A percentile compares a stretch with the other conserved stretches of the same genome.
These are phyloP conservation scores for Mesitornis unicolor DNA, from an alignment of 2,113 vertebrate species.

Conservation along the genomic window DNA sequence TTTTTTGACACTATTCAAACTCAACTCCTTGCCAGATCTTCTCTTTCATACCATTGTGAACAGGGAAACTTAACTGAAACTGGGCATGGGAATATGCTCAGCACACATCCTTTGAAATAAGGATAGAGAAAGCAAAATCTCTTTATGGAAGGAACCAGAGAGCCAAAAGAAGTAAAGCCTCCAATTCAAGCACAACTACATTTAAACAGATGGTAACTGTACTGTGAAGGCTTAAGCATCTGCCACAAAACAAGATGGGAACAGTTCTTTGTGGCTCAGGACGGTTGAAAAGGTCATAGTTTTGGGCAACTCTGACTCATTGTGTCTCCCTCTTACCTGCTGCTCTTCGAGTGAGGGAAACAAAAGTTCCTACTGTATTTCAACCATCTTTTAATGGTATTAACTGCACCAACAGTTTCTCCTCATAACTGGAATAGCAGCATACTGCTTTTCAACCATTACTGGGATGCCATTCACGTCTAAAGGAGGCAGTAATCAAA, in stretches of 20 bases:
- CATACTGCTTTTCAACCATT: neutral
- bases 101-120: neutral
- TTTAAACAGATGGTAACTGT: neutral
- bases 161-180: neutral
- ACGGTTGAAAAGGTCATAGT: neutral
- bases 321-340: neutral
- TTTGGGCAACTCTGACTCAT: neutral
- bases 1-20: neutral
- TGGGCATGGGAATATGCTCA: neutral
- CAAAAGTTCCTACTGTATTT: neutral
- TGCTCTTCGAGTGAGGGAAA: neutral
- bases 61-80: neutral
- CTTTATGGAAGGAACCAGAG: neutral
- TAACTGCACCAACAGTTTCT: neutral
- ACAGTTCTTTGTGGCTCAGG: neutral
- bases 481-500: neutral
- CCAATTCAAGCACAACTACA: neutral
- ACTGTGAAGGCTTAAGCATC: neutral
- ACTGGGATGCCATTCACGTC: neutral
- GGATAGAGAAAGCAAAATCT: neutral
- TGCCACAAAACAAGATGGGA: neutral
- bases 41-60: neutral
- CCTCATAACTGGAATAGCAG: neutral
- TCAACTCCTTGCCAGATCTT: neutral
- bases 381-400: neutral